Base-by-base conservation (phyloP, 2,113 vertebrate genomes). In the Ictalurus punctatus region DNA sequence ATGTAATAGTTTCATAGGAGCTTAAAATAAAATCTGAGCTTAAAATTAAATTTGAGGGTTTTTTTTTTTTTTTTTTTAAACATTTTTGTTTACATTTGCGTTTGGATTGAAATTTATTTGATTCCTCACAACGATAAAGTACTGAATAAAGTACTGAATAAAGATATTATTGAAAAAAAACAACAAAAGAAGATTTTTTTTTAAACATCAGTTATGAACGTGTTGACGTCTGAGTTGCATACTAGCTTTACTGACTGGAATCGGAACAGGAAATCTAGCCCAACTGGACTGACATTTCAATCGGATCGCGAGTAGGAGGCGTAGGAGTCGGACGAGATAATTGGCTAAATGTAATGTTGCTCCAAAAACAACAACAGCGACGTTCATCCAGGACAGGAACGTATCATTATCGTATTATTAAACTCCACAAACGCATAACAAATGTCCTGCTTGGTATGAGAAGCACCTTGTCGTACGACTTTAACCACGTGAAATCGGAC, bases 291-390 rank as follows among this genome's bases (percentile, higher is more conserved):
- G 79, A 21, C 34, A 30, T 59, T 82, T 37, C 79, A 37, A 19
- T 59, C 25, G n/a, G 54, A 37, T 9, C 1, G 1, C 34, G 30
- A 21, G n/a, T 5, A 58, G n/a, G 79, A 82, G 54, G n/a, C 3
- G 52, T 56, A 5, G 40, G 74, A 78, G 76, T 56, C 3, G 48
- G 25, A 30, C 6, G 14, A 81, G 52, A 81, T 56, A 3, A 81
- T 30, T 58, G 79, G 52, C 56, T n/a, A 4, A 81, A 21, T 30
- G 79, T 52, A 81, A 81, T 56, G 52, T 81, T 81, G 79, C 79
- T 19, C 40, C 78, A 30, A 56, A 56, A 81, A 81, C 78, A 54
- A 54, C 21, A 80, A 52, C 23, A 2, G 48, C 44, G 48, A n/a
- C 54, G 25, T 7, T 4, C 6, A n/a, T 80, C 48, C 52, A 16